These are phyloP conservation scores for Trichonephila clavipes DNA, from an alignment of 1,140 invertebrate species.

Conservation along the genomic window DNA sequence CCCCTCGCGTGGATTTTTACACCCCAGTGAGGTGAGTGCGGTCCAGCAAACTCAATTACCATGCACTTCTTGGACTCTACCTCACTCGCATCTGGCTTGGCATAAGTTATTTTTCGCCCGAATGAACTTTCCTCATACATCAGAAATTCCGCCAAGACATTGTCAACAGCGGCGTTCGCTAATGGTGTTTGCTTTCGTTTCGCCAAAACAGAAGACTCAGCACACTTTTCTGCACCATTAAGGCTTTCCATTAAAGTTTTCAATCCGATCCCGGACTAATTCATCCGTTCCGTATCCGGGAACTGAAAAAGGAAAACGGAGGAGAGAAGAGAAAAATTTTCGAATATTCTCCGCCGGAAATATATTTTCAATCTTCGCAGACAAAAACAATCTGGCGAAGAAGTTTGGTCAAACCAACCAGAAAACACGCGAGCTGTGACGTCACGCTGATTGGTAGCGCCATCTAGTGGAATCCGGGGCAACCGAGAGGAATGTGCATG, in stretches of 20 bases:
- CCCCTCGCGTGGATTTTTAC: too few species aligned
- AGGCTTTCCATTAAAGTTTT: neutral
- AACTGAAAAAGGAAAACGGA: neutral
- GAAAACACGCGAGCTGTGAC: neutral
- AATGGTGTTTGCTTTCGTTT: neutral
- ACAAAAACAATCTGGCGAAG: constrained; percentile 7
- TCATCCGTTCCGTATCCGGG: neutral
- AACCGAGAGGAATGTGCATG: neutral
- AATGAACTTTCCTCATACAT: too few species aligned
- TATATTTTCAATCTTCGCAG: constrained; percentile 14
- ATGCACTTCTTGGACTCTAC: too few species aligned
- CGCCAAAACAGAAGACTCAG: neutral
- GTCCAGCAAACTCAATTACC: too few species aligned
- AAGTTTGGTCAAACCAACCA: neutral
- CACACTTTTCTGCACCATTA: constrained; percentile 19
- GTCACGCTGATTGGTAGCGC: neutral
- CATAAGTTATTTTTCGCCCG: too few species aligned
- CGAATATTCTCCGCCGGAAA: neutral
- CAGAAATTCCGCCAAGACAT: too few species aligned
- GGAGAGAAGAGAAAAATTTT: neutral
- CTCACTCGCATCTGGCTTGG: too few species aligned
- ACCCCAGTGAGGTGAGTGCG: too few species aligned
- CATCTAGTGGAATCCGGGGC: neutral
- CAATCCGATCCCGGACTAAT: neutral
- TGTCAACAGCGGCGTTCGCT: neutral